Evolutionary conservation across 2,797 vertebrate genomes (phyloP), one percentile per base, ranked within the genome.

Genomic region (Pteronotus mesoamericanus): DNA sequence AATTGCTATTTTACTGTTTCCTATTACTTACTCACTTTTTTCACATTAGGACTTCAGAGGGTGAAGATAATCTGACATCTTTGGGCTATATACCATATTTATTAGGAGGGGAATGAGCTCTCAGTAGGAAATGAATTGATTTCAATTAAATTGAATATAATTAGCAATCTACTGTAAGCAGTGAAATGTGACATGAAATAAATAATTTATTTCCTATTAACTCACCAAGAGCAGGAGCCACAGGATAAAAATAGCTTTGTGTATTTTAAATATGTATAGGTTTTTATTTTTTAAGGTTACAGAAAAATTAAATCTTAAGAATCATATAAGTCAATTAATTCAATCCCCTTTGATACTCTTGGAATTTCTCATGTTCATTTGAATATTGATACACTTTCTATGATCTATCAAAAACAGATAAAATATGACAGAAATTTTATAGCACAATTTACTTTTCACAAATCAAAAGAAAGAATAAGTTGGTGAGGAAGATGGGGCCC

Each of bases 351-450:
- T 89, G 66, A 48, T 74, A 72, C 6, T 91, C 29, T 44, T 82
- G 15, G 72, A 84, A 61, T 79, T 89, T 89, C 77, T 94, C 29
- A 42, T 77, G 21, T 72, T 78, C 71, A 59, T 21, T 34, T 51
- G 37, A 96, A 79, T 55, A 93, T 24, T 72, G 37, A 88, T 34
- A 32, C 1, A 82, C 32, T 37, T 92, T 97, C 79, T 84, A 42
- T 69, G 53, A 68, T 64, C 42, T 61, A 34, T 85, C n/a, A 85
- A 93, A 97, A 96, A n/a, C 55, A 92, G 80, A 96, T 89, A 1
- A 98, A 97, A 91, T 95, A 94, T 71, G 57, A 90, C 86, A 51
- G 61, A 80, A 96, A 94, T 26, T 93, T 46, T 88, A 74, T 51
- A 94, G 39, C 12, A 7, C 4, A 97, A 94, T 94, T 96, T 78